These are phyloP conservation scores for Gymnodraco acuticeps DNA, from an alignment of 2,797 vertebrate species.

Conservation along the genomic window DNA sequence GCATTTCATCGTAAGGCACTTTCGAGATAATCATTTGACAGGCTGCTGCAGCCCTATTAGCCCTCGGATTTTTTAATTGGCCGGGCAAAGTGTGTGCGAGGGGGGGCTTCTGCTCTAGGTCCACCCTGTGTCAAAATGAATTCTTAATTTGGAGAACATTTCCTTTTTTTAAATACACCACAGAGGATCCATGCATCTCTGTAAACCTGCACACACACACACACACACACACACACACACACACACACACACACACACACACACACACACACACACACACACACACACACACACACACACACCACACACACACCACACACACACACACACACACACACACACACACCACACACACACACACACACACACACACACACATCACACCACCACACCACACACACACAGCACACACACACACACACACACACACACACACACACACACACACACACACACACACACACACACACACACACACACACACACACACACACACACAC, in stretches of 20 bases:
- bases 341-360: slow-evolving; percentile 16
- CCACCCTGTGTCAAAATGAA: slow-evolving; percentile 20
- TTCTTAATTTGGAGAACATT: slow-evolving; percentile 49
- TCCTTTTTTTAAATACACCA: slow-evolving; percentile 25
- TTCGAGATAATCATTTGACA: slow-evolving; percentile 59
- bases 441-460: slow-evolving; percentile 35
- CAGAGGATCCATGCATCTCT: slow-evolving; percentile 5
- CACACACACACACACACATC: no score
- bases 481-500: slow-evolving; percentile 36
- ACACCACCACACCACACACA: slow-evolving; percentile 13
- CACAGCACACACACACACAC: slow-evolving; percentile 23
- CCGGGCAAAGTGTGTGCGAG: slow-evolving; percentile 20
- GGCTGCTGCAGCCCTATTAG: slow-evolving; percentile 56
- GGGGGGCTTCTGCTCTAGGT: slow-evolving; percentile 15
- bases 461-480: slow-evolving; percentile 39
- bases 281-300: no score
- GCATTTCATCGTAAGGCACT: slow-evolving; percentile 41
- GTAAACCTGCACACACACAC: slow-evolving; percentile 9
- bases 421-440: not conserved
- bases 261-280: not conserved
- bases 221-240: slow-evolving; percentile 28
- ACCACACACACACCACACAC: slow-evolving; percentile 32
- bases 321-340: slow-evolving; percentile 13
- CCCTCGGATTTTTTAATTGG: slow-evolving; percentile 68
- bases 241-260: slow-evolving; percentile 23